Conservation (phyloP, 1,140 invertebrate species). For the Brachionus koreanus region DNA sequence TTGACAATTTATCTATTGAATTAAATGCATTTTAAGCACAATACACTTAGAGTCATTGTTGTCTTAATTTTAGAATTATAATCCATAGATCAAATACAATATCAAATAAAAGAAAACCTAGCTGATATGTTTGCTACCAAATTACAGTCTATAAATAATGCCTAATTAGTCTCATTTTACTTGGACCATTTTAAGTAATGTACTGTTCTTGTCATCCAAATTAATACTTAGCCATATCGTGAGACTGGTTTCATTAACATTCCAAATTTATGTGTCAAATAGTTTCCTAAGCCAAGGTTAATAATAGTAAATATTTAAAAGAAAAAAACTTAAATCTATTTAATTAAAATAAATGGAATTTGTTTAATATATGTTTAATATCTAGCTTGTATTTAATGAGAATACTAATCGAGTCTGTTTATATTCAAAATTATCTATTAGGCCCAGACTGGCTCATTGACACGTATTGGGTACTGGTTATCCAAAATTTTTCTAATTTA, state of each 20-base stretch:
- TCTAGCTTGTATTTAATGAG: neutral
- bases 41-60: neutral
- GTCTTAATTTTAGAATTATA: neutral
- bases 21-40: neutral
- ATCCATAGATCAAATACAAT: neutral
- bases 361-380: neutral
- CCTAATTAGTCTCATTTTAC: neutral
- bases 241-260: conserved; percentile 1
- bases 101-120: neutral
- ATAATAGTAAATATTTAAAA: neutral
- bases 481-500: neutral
- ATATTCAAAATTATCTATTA: neutral
- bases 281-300: neutral
- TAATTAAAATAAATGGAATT: conserved; percentile 5
- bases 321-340: neutral
- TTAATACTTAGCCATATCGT: neutral
- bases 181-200: neutral
- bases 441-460: neutral
- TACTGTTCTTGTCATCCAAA: neutral
- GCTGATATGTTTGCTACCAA: neutral
- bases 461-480: neutral
- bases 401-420: neutral
- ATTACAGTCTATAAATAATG: conserved; percentile 4
- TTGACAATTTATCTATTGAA: conserved; percentile 1
- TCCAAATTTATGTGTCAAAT: neutral